These are phyloP conservation scores for Musca domestica DNA, from an alignment of 1,140 invertebrate species.

Conservation along the genomic window DNA sequence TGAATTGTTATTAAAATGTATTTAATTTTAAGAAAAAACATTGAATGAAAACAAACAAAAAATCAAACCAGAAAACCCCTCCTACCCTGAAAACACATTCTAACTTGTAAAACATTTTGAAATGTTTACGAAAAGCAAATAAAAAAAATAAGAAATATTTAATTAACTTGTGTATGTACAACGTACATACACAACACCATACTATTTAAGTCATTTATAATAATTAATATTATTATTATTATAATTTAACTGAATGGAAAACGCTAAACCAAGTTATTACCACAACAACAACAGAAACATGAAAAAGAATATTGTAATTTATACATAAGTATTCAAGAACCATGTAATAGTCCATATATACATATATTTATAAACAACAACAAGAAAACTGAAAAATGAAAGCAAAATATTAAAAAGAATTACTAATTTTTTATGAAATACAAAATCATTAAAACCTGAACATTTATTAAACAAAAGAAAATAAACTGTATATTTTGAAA, in stretches of 20 bases:
- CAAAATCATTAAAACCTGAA: conserved; percentile 5
- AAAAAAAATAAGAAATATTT: not conserved
- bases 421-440: conserved; percentile 9
- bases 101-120: conserved; percentile 6
- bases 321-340: conserved; percentile 7
- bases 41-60: conserved; percentile 7
- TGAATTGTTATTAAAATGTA: conserved; percentile 18
- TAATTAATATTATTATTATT: conserved; percentile 1
- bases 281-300: not conserved
- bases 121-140: conserved; percentile 4
- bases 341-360: conserved; percentile 24
- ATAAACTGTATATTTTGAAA: conserved; percentile 9
- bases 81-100: not conserved
- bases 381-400: conserved; percentile 10
- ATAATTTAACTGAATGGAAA: conserved; percentile 7
- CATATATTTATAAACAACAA: not conserved
- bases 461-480: conserved; percentile 6
- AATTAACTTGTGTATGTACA: conserved; percentile 17
- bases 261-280: not conserved
- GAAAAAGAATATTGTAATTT: conserved; percentile 3
- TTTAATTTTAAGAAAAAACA: not conserved
- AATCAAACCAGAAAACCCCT: not conserved
- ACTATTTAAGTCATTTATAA: conserved; percentile 12
- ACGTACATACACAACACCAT: conserved; percentile 2
- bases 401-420: conserved; percentile 15